Base-by-base conservation (phyloP, 2,113 vertebrate genomes). In the Chrysochloris asiatica region DNA sequence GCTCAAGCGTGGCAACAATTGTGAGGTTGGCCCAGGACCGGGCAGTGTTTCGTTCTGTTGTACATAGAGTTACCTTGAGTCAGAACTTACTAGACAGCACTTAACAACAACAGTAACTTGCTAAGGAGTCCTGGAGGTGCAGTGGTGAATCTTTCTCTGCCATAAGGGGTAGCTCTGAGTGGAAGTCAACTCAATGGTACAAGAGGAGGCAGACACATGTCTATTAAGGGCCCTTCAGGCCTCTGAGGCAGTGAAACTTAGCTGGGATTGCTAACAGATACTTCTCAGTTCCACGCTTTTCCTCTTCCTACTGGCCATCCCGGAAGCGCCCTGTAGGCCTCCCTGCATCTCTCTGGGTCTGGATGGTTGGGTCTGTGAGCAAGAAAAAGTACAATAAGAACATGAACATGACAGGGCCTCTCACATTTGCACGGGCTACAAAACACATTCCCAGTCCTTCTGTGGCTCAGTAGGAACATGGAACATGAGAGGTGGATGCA, bases 301-400 rank as follows among this genome's bases (percentile, higher is more conserved):
- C 33, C 45, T 50, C 21, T 88, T 47, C 63, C 78, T 78, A 43
- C 38, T 3, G 65, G 76, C 71, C 87, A 65, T 56, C 87, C 88
- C 86, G 52, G 43, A 75, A 77, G 71, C n/a, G 52, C 45, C 41
- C 65, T 12, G 4, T 10, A 17, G 86, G 59, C 24, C 30, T 73
- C 88, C 63, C 38, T n/a, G 43, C 33, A 33, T 90, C 48, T 21
- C 76, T 69, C 50, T 75, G 48, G 69, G 19, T 85, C 76, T 88
- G n/a, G 30, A 6, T 30, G 26, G 33, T 54, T 52, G 45, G 72
- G 72, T 47, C 33, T 30, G 24, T 80, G 48, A 33, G 54, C 28
- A 56, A 69, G 50, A 45, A 83, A 90, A 92, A 86, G 24, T 50
- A 71, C 78, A 89, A 14, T 61, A 14, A 54, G 24, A 59, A 24